Base-by-base conservation (phyloP, 2,113 vertebrate genomes). In the Albula glossodonta region DNA sequence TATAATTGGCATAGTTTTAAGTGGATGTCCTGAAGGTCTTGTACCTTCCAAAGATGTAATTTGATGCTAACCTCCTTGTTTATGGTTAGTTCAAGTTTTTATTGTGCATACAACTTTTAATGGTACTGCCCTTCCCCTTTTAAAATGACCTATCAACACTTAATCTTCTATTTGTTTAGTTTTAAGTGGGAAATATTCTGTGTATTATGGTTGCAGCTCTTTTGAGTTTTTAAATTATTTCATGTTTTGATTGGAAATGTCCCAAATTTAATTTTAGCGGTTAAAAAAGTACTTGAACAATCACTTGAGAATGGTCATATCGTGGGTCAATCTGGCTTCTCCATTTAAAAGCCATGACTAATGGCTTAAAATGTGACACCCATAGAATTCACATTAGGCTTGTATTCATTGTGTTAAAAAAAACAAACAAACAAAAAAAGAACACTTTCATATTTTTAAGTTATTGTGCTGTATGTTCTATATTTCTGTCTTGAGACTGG, bases 171-270 rank as follows among this genome's bases (percentile, higher is more conserved):
- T 53, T 57, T 52, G 31, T 82, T 48, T 78, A 49, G 66, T 31
- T 78, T 88, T 83, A 90, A 87, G 74, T 74, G 25, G 82, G 82
- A 80, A 51, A 89, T 81, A 85, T 83, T 90, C 81, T 91, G 83
- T 66, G 86, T 79, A 87, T 50, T n/a, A 74, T 86, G n/a, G 31
- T 9, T 60, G 87, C 50, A 51, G 25, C 48, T 51, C 79, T 86
- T 56, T 82, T 70, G 63, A 41, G 51, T 70, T 85, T 80, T n/a
- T 78, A 17, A 74, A 48, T 49, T 50, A 87, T 80, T 88, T 22
- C 0, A 60, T 12, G 13, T 84, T 50, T 83, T 63, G 15, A 66
- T 66, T 56, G 51, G 85, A 84, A 57, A 50, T 53, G 66, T 50
- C 83, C 86, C 31, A 25, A 88, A 87, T 60, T 87, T 56, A 89